These are phyloP conservation scores for Rhaphigaster nebulosa DNA, from an alignment of 2,888 invertebrate species.

Conservation along the genomic window DNA sequence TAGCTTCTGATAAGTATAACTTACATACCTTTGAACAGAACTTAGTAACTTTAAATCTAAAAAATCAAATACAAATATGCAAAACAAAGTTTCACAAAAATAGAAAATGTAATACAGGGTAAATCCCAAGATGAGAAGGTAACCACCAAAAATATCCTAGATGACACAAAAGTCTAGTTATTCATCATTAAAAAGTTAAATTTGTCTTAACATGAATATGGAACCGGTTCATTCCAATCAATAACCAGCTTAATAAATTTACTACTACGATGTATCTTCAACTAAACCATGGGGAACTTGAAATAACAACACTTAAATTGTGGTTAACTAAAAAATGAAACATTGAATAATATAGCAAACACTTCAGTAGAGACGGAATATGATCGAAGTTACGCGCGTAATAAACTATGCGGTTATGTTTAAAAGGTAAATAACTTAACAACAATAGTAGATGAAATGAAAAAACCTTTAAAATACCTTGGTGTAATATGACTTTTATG, in stretches of 20 bases:
- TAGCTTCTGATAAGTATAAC: no score
- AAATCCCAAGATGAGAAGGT: no score
- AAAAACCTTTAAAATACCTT: not conserved
- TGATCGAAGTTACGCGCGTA: not conserved
- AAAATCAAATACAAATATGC: no score
- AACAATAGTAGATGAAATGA: not conserved
- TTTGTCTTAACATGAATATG: not conserved
- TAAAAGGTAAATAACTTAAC: not conserved
- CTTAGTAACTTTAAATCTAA: no score
- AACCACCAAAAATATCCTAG: not conserved
- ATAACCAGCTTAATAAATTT: not conserved
- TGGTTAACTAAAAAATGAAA: not conserved
- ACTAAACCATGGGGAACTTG: not conserved
- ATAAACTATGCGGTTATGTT: not conserved
- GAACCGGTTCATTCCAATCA: not conserved
- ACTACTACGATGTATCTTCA: not conserved
- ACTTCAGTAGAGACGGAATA: not conserved
- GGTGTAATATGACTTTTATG: not conserved
- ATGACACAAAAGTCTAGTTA: not conserved
- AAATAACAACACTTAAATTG: not conserved
- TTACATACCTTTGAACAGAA: no score
- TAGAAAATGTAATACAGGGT: not conserved
- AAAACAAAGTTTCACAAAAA: no score
- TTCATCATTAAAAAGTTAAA: not conserved
- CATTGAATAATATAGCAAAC: not conserved